Base-by-base conservation (phyloP, 2,888 invertebrate species). In the Choristoneura rosaceana region DNA sequence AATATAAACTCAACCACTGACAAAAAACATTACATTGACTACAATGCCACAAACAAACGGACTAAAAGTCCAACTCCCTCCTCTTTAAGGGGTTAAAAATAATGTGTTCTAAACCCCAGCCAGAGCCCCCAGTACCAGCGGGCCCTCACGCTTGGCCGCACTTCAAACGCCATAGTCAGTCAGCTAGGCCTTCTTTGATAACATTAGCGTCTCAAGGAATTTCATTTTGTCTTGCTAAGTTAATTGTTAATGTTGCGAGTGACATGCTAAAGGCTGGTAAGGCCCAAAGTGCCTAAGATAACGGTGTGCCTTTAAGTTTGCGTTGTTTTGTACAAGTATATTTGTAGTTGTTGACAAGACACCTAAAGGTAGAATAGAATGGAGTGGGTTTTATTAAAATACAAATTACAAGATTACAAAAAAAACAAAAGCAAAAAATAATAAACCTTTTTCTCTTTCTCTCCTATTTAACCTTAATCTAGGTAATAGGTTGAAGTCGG, bases 111-210 rank as follows among this genome's bases (percentile, higher is more conserved):
- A 55, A 55, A 55, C 55, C 55, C 12, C 55, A 55, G 25, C 50
- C 15, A 52, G 50, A 15, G 38, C 10, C n/a, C 41, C 15, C 68
- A 64, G 38, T 63, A 64, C 92, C 89, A 84, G n/a, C 85, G 86
- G 83, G 84, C 82, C 79, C 80, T 86, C 79, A 80, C 92, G 81
- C 82, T 71, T 78, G 81, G 81, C 69, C 83, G 89, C 81, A 92
- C 91, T 84, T 93, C 93, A 93, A 93, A 92, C 92, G 87, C 89
- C 88, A 90, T 55, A 55, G 25, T 55, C 55, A 55, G 55, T 91
- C 90, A 90, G 88, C 88, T 87, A 90, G 90, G 87, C 87, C 86
- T 90, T 91, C 93, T 92, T 92, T 92, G 92, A 91, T 91, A 90
- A 88, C 87, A 90, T 89, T 88, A 88, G 79, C 89, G 86, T 90